Evolutionary conservation across 2,888 invertebrate species (phyloP).

Genomic region (Lottia scabra): DNA sequence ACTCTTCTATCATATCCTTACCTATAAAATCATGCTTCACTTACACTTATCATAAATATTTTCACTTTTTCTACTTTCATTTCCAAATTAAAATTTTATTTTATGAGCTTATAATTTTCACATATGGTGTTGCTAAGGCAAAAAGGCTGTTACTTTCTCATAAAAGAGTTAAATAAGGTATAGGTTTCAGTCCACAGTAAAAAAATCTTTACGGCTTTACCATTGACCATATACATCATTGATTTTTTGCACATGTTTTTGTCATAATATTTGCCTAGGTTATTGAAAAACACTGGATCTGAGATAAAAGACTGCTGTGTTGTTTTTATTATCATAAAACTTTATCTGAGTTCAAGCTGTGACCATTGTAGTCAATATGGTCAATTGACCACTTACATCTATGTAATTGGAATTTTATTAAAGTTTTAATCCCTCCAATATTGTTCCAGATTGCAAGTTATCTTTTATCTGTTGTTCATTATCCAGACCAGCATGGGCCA

Average conservation of each 20-base stretch:
- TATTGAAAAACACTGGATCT: not conserved
- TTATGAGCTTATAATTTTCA: not conserved
- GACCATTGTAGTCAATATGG: not conserved
- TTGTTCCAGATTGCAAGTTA: too few species aligned
- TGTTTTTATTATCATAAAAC: not conserved
- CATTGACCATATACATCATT: not conserved
- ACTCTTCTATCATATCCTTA: too few species aligned
- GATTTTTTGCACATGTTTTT: slow-evolving; percentile 2
- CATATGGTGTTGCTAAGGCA: not conserved
- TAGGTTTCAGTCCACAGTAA: too few species aligned
- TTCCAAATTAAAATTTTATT: slow-evolving; percentile 4
- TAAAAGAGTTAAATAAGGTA: not conserved
- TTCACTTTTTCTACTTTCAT: slow-evolving; percentile 1
- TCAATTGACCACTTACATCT: not conserved
- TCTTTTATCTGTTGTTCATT: too few species aligned
- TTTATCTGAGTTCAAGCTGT: not conserved
- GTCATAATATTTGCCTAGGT: not conserved
- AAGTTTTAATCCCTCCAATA: too few species aligned
- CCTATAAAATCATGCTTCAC: not conserved
- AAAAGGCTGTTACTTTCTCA: slow-evolving; percentile 4
- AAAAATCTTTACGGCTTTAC: too few species aligned
- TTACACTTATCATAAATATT: not conserved
- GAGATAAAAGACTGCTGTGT: not conserved
- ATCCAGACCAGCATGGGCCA: too few species aligned
- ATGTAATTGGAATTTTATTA: not conserved